Evolutionary conservation across 2,888 invertebrate species (phyloP).

Genomic region (Lycocerus yunnanus): DNA sequence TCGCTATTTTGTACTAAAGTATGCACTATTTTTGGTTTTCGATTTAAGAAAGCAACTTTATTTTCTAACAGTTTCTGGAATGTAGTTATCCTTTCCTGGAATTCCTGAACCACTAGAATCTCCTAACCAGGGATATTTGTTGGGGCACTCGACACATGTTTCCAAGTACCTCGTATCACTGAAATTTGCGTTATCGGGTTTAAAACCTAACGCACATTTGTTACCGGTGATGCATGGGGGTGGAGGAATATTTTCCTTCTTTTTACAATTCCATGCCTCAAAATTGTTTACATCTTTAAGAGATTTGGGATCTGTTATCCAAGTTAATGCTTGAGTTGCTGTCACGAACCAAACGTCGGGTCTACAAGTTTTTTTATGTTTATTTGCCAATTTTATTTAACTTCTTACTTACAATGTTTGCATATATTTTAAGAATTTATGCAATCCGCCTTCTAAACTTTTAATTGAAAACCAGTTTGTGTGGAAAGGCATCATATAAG

Average conservation of each 20-base stretch:
- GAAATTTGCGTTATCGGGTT: slow-evolving; percentile 74
- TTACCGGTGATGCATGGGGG: slow-evolving; percentile 80
- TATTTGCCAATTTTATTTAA: neutral
- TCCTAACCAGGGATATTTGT: slow-evolving; percentile 85
- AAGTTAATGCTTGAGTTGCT: slow-evolving; percentile 84
- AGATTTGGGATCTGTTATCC: slow-evolving; percentile 86
- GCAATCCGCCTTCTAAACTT: slow-evolving; percentile 78
- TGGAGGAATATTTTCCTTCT: slow-evolving; percentile 69
- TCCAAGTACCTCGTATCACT: slow-evolving; percentile 86
- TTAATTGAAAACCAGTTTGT: slow-evolving; percentile 96
- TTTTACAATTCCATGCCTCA: slow-evolving; percentile 83
- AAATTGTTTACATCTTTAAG: slow-evolving; percentile 69
- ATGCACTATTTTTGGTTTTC: neutral
- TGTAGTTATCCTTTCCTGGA: slow-evolving; percentile 78
- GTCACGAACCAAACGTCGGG: slow-evolving; percentile 88
- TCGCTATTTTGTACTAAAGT: neutral
- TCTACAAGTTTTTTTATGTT: slow-evolving; percentile 57
- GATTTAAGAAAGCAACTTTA: slow-evolving; percentile 9
- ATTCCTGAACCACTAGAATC: slow-evolving; percentile 84
- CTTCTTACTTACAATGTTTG: slow-evolving; percentile 65
- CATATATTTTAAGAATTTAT: slow-evolving; percentile 85
- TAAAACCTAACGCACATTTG: slow-evolving; percentile 83
- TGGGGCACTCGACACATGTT: slow-evolving; percentile 85
- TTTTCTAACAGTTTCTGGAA: slow-evolving; percentile 67
- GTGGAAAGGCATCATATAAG: slow-evolving; percentile 95